phyloP scores from a whole-genome alignment of 2,888 invertebrate genomes.

The Drosophila parthenogenetica region DNA sequence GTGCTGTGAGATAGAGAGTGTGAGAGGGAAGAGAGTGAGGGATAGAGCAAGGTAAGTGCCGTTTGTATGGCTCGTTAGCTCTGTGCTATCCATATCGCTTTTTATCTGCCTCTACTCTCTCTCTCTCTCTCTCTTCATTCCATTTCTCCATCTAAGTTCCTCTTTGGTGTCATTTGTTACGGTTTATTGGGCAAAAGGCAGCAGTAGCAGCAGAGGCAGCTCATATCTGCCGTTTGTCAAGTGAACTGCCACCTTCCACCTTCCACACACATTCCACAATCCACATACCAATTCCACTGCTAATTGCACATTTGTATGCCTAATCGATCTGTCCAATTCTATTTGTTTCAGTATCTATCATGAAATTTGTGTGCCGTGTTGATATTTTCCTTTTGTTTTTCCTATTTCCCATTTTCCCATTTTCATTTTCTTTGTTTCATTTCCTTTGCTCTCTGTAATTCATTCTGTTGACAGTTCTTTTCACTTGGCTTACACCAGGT shows the following conservation, averaged over 20 bases:
- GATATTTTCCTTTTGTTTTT: constrained; percentile 25
- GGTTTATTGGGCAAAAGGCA: constrained; percentile 71
- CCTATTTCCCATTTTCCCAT: too few relatives aligned
- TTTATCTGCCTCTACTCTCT: neutral
- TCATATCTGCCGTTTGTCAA: constrained; percentile 33
- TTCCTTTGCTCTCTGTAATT: constrained; percentile 17
- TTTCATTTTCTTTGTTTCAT: neutral
- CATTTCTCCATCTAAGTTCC: neutral
- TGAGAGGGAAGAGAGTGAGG: neutral
- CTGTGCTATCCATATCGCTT: constrained; percentile 18
- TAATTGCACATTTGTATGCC: constrained; percentile 80
- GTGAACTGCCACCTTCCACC: constrained; percentile 30
- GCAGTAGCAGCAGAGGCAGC: constrained; percentile 43
- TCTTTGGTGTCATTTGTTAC: constrained; percentile 55
- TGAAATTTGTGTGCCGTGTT: constrained; percentile 70
- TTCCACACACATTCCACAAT: constrained; percentile 14
- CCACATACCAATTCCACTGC: constrained; percentile 29
- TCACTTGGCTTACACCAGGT: constrained; percentile 63
- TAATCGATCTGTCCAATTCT: constrained; percentile 76
- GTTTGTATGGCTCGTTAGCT: constrained; percentile 69
- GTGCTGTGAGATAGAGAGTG: neutral
- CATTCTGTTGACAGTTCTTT: constrained; percentile 50
- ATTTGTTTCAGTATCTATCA: constrained; percentile 67
- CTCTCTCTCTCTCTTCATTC: constrained; percentile 1
- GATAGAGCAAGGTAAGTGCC: constrained; percentile 16